phyloP scores from a whole-genome alignment of 2,797 vertebrate species.

The Sebastes hubbsi region DNA sequence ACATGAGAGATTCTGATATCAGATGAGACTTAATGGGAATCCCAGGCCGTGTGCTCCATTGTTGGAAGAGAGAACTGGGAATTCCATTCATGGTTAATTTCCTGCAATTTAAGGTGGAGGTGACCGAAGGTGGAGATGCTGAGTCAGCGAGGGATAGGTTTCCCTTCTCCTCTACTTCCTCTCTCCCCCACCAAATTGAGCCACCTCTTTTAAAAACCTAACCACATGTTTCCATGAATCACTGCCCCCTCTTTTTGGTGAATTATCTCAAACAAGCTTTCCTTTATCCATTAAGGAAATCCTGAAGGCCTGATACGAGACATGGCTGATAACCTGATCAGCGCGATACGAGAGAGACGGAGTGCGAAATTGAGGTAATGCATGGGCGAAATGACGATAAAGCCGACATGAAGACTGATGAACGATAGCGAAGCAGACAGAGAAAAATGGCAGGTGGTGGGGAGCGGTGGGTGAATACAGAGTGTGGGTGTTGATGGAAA shows the following conservation, averaged over 20 bases:
- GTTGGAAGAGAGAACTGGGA: slow-evolving; percentile 13
- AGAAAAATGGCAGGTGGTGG: not conserved
- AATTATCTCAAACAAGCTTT: slow-evolving; percentile 25
- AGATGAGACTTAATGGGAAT: slow-evolving; percentile 1
- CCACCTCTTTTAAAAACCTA: not conserved
- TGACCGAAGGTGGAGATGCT: not conserved
- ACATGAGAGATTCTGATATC: not conserved
- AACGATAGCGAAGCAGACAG: slow-evolving; percentile 4
- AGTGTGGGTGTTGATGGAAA: slow-evolving; percentile 31
- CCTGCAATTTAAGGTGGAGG: slow-evolving; percentile 22
- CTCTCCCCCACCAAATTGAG: not conserved
- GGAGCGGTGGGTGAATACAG: not conserved
- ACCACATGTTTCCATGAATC: not conserved
- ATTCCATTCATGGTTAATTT: slow-evolving; percentile 35
- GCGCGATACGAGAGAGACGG: not conserved
- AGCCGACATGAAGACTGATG: not conserved
- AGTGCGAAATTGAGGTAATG: slow-evolving; percentile 12
- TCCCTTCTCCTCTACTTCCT: not conserved
- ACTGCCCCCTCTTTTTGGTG: not conserved
- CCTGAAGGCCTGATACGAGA: not conserved
- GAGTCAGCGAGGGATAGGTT: not conserved
- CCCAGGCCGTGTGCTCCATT: slow-evolving; percentile 4
- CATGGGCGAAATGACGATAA: slow-evolving; percentile 16
- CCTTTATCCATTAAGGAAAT: slow-evolving; percentile 23
- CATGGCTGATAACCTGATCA: slow-evolving; percentile 32